Evolutionary conservation across 2,113 vertebrate genomes (phyloP).

Genomic region (Bombycilla garrulus): DNA sequence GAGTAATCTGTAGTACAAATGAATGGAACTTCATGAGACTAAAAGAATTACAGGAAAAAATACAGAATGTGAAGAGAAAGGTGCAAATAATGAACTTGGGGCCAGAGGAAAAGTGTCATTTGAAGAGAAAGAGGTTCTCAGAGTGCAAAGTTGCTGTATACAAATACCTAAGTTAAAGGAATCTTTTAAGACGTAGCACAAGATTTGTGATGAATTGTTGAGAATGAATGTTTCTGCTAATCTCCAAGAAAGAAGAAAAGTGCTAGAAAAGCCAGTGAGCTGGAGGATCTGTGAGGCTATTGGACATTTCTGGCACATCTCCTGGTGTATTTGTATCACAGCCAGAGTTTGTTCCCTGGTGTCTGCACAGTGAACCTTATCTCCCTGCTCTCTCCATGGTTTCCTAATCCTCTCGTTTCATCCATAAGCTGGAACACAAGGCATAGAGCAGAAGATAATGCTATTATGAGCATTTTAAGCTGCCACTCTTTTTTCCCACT

Average conservation of each 20-base stretch:
- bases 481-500: not conserved
- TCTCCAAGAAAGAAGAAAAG: not conserved
- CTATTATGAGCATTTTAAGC: not conserved
- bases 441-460: not conserved
- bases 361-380: not conserved
- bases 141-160: not conserved
- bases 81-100: not conserved
- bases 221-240: not conserved
- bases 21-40: not conserved
- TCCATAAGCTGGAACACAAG: not conserved
- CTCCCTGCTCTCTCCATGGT: not conserved
- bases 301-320: not conserved
- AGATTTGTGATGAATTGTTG: not conserved
- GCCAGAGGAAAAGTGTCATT: not conserved
- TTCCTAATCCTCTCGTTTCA: not conserved
- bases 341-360: not conserved
- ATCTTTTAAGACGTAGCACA: not conserved
- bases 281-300: not conserved
- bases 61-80: not conserved
- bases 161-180: not conserved
- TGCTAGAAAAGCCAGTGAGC: not conserved
- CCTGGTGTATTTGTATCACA: not conserved
- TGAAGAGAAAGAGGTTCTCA: not conserved
- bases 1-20: not conserved
- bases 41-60: not conserved